Base-by-base conservation (phyloP, 2,797 vertebrate species). In the Setipinna tenuifilis region DNA sequence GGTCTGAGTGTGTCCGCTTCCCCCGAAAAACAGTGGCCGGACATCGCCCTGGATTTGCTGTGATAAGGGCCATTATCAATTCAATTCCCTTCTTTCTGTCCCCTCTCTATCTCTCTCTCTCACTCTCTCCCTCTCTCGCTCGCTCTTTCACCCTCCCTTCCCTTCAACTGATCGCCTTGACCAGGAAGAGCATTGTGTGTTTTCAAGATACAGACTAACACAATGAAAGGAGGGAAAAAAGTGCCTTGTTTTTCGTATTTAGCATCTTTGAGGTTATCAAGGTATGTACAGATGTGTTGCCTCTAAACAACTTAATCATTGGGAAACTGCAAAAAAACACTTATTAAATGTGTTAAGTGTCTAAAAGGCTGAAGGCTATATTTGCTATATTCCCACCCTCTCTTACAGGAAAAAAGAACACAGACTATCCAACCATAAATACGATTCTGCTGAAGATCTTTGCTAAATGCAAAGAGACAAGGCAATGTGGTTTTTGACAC, bases 11-110 rank as follows among this genome's bases (percentile, higher is more conserved):
- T 78, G 35, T 78, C 71, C 71, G 71, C 35, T 78, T 78, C 71
- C 71, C 71, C 71, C 71, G 71, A 41, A 78, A 78, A 78, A 78
- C 71, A 78, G 71, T 78, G 19, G 86, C 90, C 88, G 88, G 90
- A 89, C 88, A 61, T 85, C 35, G 85, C 89, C 87, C 89, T 88
- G 89, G 90, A 88, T 88, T 89, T 78, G 86, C 84, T 87, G 85
- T 83, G 90, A 90, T 90, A 90, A 88, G 28, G 6, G 75, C 31
- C 57, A 88, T 90, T 89, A 90, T 89, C 87, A 85, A 75, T 78
- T 78, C 71, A 78, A 78, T 78, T 78, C 71, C 16, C 19, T 11
- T 44, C 35, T 71, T 28, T 71, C 28, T 71, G 50, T 54, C 50
- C 50, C 46, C 50, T 54, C 9, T 14, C 9, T 54, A 14, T 54